A percentile compares a stretch with the other conserved stretches of the same genome.
These are phyloP conservation scores for Melanostigma gelatinosum DNA, from an alignment of 2,113 vertebrate genomes.

Conservation along the genomic window DNA sequence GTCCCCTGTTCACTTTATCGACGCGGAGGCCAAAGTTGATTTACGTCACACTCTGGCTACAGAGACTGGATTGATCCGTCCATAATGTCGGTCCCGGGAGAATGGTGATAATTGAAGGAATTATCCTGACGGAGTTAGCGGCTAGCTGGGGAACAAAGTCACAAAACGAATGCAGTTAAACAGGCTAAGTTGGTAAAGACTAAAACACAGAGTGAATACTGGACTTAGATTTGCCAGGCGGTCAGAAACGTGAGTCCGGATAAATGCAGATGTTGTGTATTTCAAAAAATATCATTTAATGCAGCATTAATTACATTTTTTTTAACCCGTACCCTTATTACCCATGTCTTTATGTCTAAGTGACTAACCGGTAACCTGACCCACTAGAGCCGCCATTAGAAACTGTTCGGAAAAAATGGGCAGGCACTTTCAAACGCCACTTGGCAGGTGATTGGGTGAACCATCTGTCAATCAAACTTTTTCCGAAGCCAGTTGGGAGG, in stretches of 20 bases:
- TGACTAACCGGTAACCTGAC: no score
- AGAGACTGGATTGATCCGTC: not conserved
- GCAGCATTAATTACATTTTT: not conserved
- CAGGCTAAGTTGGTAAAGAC: no score
- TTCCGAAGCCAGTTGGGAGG: no score
- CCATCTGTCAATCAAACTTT: not conserved
- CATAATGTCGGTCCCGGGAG: not conserved
- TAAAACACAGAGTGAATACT: not conserved
- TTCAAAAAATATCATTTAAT: not conserved
- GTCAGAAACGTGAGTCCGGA: not conserved
- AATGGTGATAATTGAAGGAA: not conserved
- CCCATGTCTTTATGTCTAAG: no score
- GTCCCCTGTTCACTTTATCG: conserved; percentile 11
- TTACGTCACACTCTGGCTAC: conserved; percentile 8
- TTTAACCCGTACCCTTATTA: not conserved
- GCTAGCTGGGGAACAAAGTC: no score
- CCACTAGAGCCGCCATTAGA: not conserved
- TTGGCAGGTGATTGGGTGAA: not conserved
- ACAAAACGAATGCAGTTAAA: not conserved
- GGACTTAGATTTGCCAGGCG: not conserved
- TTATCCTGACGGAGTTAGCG: not conserved
- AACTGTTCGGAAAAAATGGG: not conserved
- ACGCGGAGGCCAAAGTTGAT: conserved; percentile 3
- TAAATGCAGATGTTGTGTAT: not conserved
- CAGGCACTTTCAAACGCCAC: not conserved